Conservation (phyloP, 2,113 vertebrate genomes). For the Takifugu bimaculatus region DNA sequence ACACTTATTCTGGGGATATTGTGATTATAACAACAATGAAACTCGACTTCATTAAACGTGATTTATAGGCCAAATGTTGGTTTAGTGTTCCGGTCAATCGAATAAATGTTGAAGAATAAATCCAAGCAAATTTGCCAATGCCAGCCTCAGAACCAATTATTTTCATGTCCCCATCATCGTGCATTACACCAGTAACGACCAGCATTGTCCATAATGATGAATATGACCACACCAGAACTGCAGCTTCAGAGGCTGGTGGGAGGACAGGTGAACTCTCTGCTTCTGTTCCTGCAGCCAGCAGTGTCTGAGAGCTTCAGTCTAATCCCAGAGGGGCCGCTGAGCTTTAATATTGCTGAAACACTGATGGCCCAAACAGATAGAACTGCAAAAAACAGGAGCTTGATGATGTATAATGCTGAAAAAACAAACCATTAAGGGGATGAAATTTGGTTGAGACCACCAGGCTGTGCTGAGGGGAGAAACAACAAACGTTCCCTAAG, state of each 20-base stretch:
- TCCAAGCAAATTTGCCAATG: constrained; percentile 1
- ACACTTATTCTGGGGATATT: background rate
- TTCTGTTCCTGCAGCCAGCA: constrained; percentile 11
- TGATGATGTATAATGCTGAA: constrained; percentile 32
- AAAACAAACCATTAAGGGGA: constrained; percentile 42
- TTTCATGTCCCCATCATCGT: constrained; percentile 20
- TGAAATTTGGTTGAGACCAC: constrained; percentile 20
- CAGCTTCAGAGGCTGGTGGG: background rate
- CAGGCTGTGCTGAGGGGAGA: constrained; percentile 2
- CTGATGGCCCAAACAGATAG: constrained; percentile 7
- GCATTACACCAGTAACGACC: background rate
- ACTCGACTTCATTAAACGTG: background rate
- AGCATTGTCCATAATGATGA: constrained; percentile 11
- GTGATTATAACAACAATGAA: background rate
- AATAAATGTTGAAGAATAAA: constrained; percentile 2
- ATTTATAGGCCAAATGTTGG: background rate
- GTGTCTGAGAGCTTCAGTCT: constrained; percentile 16
- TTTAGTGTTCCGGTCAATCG: background rate
- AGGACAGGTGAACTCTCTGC: background rate
- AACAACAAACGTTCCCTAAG: background rate
- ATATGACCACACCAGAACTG: constrained; percentile 9
- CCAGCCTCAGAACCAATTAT: constrained; percentile 4
- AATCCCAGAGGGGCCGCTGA: constrained; percentile 3
- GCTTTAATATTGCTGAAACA: constrained; percentile 42
- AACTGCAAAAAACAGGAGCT: constrained; percentile 23